Evolutionary conservation across 2,797 vertebrate genomes (phyloP).

Genomic region (Lycodopsis pacificus): DNA sequence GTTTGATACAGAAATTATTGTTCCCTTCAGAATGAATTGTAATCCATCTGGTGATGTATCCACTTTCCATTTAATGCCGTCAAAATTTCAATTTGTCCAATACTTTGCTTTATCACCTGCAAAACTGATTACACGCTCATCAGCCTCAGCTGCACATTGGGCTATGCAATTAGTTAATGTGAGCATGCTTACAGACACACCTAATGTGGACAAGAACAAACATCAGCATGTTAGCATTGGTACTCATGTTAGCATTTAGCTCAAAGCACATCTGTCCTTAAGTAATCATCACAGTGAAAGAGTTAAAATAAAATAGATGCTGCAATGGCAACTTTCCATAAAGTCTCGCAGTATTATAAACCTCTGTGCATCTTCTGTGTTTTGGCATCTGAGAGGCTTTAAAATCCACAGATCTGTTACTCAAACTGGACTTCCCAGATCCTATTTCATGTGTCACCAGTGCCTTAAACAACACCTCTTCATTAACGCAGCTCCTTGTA

Average conservation of each 20-base stretch:
- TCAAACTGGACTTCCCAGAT: not conserved
- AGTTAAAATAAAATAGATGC: not conserved
- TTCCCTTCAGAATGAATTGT: not conserved
- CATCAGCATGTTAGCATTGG: not conserved
- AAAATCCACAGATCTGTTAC: not conserved
- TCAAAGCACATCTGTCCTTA: not conserved
- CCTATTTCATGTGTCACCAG: not conserved
- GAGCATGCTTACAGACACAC: not conserved
- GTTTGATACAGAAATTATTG: not conserved
- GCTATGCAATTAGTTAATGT: not conserved
- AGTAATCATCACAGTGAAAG: not conserved
- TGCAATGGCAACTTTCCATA: not conserved
- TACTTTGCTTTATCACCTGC: constrained; percentile 3
- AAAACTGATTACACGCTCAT: not conserved
- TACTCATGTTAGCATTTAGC: not conserved
- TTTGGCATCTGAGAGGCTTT: constrained; percentile 4
- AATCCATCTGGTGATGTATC: not conserved
- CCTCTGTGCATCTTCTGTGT: not conserved
- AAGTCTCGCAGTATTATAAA: not conserved
- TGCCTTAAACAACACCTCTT: not conserved
- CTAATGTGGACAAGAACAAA: not conserved
- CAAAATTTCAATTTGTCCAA: not conserved
- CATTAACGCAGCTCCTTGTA: not conserved
- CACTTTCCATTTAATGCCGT: not conserved
- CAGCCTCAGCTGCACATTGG: not conserved